These are phyloP conservation scores for Amazona guildingii DNA, from an alignment of 2,113 vertebrate species.

Conservation along the genomic window DNA sequence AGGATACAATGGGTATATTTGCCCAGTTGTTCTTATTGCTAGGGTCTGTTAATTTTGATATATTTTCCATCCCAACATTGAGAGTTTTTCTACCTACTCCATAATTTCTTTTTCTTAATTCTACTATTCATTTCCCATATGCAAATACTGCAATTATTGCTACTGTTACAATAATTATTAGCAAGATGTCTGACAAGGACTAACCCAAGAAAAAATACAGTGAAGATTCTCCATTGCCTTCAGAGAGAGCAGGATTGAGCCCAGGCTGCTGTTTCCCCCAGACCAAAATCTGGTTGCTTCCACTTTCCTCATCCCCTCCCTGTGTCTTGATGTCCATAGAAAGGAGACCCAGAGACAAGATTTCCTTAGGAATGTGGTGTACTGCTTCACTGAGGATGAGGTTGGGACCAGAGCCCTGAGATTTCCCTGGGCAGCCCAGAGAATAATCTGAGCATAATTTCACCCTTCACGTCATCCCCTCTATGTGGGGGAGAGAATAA, in stretches of 20 bases:
- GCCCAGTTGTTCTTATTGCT: not conserved
- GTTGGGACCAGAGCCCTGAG: not conserved
- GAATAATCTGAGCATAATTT: not conserved
- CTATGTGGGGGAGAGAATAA: not conserved
- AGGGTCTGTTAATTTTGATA: not conserved
- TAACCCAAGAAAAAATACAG: not conserved
- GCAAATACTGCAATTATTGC: not conserved
- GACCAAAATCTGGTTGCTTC: not conserved
- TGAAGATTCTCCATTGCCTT: not conserved
- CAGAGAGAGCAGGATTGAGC: not conserved
- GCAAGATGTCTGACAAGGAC: not conserved
- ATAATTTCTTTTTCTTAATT: not conserved
- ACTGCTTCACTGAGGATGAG: not conserved
- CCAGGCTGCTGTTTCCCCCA: not conserved
- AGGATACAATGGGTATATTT: not conserved
- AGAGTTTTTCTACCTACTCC: not conserved
- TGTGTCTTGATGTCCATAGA: not conserved
- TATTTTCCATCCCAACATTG: not conserved
- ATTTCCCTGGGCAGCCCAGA: not conserved
- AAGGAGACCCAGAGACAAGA: not conserved
- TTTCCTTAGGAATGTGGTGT: not conserved
- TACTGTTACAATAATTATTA: not conserved
- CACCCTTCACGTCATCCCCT: not conserved
- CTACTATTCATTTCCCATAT: not conserved
- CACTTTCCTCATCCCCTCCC: not conserved